Conservation (phyloP, 1,140 invertebrate genomes). For the Venturia canescens region DNA sequence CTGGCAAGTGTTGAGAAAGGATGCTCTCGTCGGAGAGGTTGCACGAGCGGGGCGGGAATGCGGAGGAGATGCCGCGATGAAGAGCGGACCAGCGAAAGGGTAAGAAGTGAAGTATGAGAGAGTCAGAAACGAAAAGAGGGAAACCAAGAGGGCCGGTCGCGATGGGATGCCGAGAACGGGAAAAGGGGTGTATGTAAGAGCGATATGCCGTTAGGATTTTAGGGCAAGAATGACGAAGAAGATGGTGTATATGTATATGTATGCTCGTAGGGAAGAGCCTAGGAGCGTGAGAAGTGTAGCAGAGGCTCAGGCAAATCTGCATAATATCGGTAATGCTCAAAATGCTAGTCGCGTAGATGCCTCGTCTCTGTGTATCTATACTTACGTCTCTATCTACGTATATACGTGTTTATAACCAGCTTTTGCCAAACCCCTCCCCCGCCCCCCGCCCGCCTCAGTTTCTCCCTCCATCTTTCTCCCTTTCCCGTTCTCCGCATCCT, state of each 20-base stretch:
- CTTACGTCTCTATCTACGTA: background rate
- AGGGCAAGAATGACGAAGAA: conserved; percentile 1
- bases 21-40: conserved; percentile 26
- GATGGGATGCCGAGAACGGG: conserved; percentile 21
- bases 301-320: conserved; percentile 67
- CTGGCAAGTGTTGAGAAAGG: conserved; percentile 62
- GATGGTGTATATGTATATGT: background rate
- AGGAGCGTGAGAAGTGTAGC: conserved; percentile 38
- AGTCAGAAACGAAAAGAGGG: background rate
- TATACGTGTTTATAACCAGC: conserved; percentile 1
- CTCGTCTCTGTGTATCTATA: conserved; percentile 38
- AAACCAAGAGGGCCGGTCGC: conserved; percentile 27
- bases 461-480: conserved; percentile 59
- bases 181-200: conserved; percentile 25
- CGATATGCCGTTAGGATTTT: background rate
- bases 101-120: conserved; percentile 49
- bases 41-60: conserved; percentile 40
- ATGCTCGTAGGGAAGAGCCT: background rate
- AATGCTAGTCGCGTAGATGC: conserved; percentile 74
- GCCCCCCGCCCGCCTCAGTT: conserved; percentile 49
- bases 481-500: conserved; percentile 30
- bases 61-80: conserved; percentile 31
- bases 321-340: conserved; percentile 76
- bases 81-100: conserved; percentile 32
- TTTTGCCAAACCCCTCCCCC: conserved; percentile 67